These are phyloP conservation scores for Leucoraja erinaceus DNA, from an alignment of 2,113 vertebrate species.

Conservation along the genomic window DNA sequence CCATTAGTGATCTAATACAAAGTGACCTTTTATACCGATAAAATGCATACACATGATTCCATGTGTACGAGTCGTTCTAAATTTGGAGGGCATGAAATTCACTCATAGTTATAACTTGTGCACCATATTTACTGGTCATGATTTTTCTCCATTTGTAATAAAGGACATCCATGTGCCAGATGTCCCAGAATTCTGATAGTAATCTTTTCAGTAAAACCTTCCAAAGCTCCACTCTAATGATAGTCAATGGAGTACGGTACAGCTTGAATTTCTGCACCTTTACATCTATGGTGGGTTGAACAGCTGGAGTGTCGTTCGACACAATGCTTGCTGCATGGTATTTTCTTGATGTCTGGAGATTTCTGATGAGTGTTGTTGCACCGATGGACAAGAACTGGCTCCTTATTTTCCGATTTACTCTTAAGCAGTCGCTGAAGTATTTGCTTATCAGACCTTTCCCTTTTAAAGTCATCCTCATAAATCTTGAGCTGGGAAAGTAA, in stretches of 20 bases:
- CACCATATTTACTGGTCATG: neutral
- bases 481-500: conserved; percentile 59
- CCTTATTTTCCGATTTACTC: conserved; percentile 52
- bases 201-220: neutral
- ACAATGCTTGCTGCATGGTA: conserved; percentile 49
- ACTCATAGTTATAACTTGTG: neutral
- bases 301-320: conserved; percentile 35
- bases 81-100: neutral
- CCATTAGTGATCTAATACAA: neutral
- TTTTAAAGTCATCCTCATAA: conserved; percentile 65
- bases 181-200: neutral
- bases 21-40: neutral
- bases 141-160: neutral
- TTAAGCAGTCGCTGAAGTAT: conserved; percentile 62
- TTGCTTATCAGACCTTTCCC: conserved; percentile 66
- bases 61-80: neutral
- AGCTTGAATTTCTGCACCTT: neutral
- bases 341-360: conserved; percentile 38
- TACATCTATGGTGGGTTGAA: neutral
- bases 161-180: neutral
- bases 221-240: conserved; percentile 20
- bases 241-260: conserved; percentile 38
- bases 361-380: conserved; percentile 58
- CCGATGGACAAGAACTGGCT: conserved; percentile 59
- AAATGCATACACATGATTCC: neutral